phyloP scores from a whole-genome alignment of 37 sponge, comb jelly and placozoan genomes.

The Dysidea cf. avara region DNA sequence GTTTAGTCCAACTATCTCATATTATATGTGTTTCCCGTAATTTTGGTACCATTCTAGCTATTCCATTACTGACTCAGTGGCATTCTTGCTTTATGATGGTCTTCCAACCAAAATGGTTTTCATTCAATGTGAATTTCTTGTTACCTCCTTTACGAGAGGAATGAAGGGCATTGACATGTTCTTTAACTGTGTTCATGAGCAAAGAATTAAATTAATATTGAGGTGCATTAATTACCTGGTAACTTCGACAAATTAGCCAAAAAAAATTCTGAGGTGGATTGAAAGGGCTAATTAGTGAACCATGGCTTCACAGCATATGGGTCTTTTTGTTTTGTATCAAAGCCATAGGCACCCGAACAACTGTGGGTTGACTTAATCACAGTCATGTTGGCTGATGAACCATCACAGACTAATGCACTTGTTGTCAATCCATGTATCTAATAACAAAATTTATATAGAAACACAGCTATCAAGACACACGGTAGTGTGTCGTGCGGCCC shows the following conservation, averaged over 20 bases:
- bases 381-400: background rate
- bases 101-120: conserved; percentile 1
- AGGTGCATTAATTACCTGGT: background rate
- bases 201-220: background rate
- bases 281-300: background rate
- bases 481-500: no score
- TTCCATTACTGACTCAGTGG: background rate
- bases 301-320: background rate
- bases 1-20: conserved; percentile 17
- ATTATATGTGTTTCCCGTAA: conserved; percentile 2
- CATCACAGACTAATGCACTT: background rate
- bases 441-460: no score
- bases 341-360: background rate
- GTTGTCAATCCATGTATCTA: no score
- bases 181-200: conserved; percentile 10
- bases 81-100: conserved; percentile 7
- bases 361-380: background rate
- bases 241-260: background rate
- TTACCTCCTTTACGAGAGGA: background rate
- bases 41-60: conserved; percentile 1
- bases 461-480: no score
- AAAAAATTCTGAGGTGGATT: background rate
- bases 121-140: background rate
- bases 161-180: conserved; percentile 15
- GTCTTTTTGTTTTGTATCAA: background rate